Conservation (phyloP, 2,797 vertebrate species). For the Artibeus jamaicensis region DNA sequence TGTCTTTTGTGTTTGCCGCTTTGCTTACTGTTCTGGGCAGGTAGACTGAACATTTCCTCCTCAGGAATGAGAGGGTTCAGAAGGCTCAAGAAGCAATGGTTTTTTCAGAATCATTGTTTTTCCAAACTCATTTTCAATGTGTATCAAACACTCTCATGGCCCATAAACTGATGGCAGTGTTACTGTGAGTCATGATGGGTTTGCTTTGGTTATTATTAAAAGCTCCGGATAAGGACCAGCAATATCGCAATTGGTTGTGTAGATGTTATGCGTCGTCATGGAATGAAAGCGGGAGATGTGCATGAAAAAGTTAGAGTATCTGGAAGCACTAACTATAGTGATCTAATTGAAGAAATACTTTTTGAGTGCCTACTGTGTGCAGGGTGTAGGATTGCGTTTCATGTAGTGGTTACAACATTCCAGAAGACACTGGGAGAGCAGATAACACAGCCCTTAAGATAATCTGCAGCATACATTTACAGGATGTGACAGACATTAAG, state of each 20-base stretch:
- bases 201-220: background rate
- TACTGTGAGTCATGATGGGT: background rate
- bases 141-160: background rate
- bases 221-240: background rate
- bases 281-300: background rate
- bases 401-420: accelerated
- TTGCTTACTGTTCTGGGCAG: background rate
- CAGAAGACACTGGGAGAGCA: background rate
- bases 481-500: background rate
- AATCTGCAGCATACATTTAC: background rate
- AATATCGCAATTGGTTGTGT: accelerated
- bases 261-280: background rate
- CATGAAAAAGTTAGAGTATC: background rate
- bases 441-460: background rate
- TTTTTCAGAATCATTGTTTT: background rate
- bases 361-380: background rate
- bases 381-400: background rate
- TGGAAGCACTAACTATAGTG: background rate
- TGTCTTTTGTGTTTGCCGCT: background rate
- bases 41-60: background rate
- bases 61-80: background rate
- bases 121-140: background rate
- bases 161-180: background rate
- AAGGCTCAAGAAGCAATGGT: background rate
- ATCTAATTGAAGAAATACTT: background rate